phyloP scores from a whole-genome alignment of 2,113 vertebrate genomes.

The Marmota monax region DNA sequence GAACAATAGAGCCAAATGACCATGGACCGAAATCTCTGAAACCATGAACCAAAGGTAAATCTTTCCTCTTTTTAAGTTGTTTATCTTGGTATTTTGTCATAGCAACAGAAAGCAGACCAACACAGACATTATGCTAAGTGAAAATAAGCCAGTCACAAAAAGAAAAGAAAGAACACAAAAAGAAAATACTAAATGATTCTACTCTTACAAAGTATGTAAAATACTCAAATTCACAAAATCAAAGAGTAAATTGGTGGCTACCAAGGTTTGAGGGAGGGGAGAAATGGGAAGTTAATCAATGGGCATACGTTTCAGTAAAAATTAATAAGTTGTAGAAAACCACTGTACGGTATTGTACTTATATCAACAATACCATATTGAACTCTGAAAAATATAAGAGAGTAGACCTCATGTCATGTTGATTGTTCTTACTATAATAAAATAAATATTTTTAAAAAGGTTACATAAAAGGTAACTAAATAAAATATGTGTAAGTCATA shows the following conservation, averaged over 20 bases:
- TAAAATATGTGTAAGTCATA: not conserved
- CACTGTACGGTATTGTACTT: not conserved
- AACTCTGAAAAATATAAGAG: not conserved
- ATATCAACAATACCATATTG: not conserved
- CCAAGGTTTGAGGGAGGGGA: not conserved
- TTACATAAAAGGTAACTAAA: not conserved
- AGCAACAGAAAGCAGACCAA: not conserved
- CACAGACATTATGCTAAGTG: not conserved
- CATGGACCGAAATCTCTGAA: not conserved
- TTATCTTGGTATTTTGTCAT: not conserved
- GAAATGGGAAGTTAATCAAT: not conserved
- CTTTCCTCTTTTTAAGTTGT: not conserved
- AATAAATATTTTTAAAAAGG: not conserved
- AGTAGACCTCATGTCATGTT: not conserved
- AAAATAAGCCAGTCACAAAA: not conserved
- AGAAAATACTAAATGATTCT: not conserved
- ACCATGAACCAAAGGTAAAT: not conserved
- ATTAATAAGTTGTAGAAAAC: not conserved
- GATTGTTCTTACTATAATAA: not conserved
- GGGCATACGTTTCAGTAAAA: not conserved
- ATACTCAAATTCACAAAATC: not conserved
- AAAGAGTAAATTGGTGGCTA: not conserved
- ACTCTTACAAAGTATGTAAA: not conserved
- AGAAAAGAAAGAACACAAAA: too few relatives aligned
- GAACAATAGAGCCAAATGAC: not conserved